Base-by-base conservation (phyloP, 2,888 invertebrate species). In the Kryphioiulus occultus region DNA sequence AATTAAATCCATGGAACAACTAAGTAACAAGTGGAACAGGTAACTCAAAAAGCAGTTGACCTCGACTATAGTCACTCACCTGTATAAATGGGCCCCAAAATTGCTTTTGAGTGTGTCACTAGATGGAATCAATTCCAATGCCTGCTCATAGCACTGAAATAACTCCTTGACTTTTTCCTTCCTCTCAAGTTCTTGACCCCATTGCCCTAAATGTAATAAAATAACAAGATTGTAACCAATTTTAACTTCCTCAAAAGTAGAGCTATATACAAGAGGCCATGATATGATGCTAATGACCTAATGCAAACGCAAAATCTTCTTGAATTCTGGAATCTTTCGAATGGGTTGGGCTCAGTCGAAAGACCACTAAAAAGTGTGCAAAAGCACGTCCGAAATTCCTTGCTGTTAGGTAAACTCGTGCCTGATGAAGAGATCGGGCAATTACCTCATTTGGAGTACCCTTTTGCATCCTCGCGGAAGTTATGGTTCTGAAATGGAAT, bases 81-180 rank as follows among this genome's bases (percentile, higher is more conserved):
- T 93, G 90, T 93, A 92, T 88, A 93, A 91, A 90, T 93, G 93
- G 35, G 92, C 92, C 35, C 93, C 94, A 89, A 94, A 92, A 90
- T 93, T 92, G 90, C 93, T 93, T 35, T 93, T 90, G 86, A 94
- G 91, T 86, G 92, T 91, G 89, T 92, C 92, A 91, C 93, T 93
- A 35, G 93, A 91, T 30, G 93, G 93, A 90, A 93, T 93, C 86
- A 93, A 91, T 89, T 93, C 92, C 26, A 93, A 19, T 1, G 88
- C 88, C 47, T 88, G 53, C 84, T 87, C 85, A 26, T 88, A 88
- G 22, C 39, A 35, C 17, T 68, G 32, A 53, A 88, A 87, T 17
- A 88, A 47, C 12, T 88, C 87, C 12, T 35, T 10, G 17, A 87
- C 22, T 30, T 85, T 35, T 19, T 44, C n/a, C 12, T 12, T 26